Evolutionary conservation across 2,888 invertebrate genomes (phyloP), one percentile per base, ranked within the genome.

Genomic region (Ametastegia equiseti): DNA sequence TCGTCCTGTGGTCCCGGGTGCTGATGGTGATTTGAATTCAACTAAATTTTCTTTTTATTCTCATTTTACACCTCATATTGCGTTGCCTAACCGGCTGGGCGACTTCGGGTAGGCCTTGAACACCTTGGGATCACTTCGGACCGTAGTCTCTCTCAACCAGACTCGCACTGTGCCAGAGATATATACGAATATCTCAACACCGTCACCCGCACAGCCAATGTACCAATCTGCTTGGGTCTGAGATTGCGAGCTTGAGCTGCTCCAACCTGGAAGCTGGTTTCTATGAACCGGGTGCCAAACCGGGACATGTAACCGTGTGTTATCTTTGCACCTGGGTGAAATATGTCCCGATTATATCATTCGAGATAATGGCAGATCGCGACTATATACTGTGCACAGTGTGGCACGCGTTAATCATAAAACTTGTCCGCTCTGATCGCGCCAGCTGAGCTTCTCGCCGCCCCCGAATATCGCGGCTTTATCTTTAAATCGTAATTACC

Each of bases 61-160:
- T 82, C 81, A 83, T 83, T 85, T 86, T 85, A 83, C 84, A 86
- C 86, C 84, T 86, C 82, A 60, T 83, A 84, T 85, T 86, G 86
- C 86, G 86, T 83, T 84, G 80, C 83, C 78, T 45, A 63, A 78
- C 78, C 78, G 63, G 78, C 78, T 63, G 42, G 30, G 78, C 60
- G 42, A 45, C 78, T 78, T 45, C 54, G 11, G 50, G 78, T 33
- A 63, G 75, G 63, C 63, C 78, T 78, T 57, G 78, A 63, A 78
- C 57, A 78, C 78, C 78, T 57, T 78, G 57, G 57, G 13, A 60
- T 60, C 19, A 60, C 60, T 75, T 57, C 75, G 54, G 54, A 36
- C 54, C 19, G 54, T 39, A 50, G 75, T 75, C 75, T 57, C 9
- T 30, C 71, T 11, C 27, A 3, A 69, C 15, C 15, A 6, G 11